Evolutionary conservation across 2,888 invertebrate genomes (phyloP), one percentile per base, ranked within the genome.

Genomic region (Acanthococcus lagerstroemiae): DNA sequence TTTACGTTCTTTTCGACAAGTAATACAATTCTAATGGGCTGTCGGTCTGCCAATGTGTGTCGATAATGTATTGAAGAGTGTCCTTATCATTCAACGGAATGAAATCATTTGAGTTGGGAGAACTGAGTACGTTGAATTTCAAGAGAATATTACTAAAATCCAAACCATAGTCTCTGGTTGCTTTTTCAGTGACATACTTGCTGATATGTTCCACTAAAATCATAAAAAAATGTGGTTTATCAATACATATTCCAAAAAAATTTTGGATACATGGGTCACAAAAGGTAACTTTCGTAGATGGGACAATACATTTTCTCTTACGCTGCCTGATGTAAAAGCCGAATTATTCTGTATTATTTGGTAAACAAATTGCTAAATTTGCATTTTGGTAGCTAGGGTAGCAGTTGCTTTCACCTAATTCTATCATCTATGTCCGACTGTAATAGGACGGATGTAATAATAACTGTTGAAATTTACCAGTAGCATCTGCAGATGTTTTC

Each of bases 401-500:
- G n/a, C n/a, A n/a, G n/a, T n/a, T n/a, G n/a, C n/a, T n/a, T n/a
- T n/a, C n/a, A n/a, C n/a, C n/a, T n/a, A n/a, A n/a, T n/a, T n/a
- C n/a, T n/a, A n/a, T n/a, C n/a, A n/a, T n/a, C n/a, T n/a, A n/a
- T n/a, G n/a, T n/a, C n/a, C n/a, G n/a, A n/a, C n/a, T n/a, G n/a
- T n/a, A n/a, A n/a, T n/a, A n/a, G n/a, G 21, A 57, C n/a, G 2
- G 2, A 37, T 37, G 12, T 9, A 37, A 37, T 15, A 3, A 15
- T 30, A 19, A 26, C 19, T 52, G 45, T 48, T 26, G 17, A 63
- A 24, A 60, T 17, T 67, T 77, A 89, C 90, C 88, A 73, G 95
- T 92, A 4, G 95, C 95, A 81, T 95, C 95, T 15, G 93, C 94
- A n/a, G 95, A 94, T 1, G 96, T 96, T 79, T 96, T 96, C 57